These are phyloP conservation scores for Druon quercuslanigerum DNA, from an alignment of 1,140 invertebrate genomes.

Conservation along the genomic window DNA sequence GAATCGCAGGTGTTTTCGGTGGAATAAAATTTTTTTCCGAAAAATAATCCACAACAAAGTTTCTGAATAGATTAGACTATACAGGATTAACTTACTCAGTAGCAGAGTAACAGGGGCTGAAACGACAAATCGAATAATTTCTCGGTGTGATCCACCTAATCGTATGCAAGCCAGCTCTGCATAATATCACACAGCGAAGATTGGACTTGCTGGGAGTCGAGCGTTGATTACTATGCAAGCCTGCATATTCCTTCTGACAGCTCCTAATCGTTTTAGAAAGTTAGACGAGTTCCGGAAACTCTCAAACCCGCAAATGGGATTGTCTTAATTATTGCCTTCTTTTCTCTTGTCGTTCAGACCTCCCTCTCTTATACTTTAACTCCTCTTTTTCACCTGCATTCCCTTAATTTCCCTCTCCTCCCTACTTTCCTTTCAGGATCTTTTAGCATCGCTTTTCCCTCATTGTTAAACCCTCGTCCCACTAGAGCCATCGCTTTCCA, in stretches of 20 bases:
- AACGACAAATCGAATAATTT: conserved; percentile 55
- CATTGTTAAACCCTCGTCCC: no score
- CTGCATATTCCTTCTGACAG: conserved; percentile 50
- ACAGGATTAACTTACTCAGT: conserved; percentile 9
- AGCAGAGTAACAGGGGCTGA: conserved; percentile 34
- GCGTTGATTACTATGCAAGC: conserved; percentile 48
- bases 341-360: no score
- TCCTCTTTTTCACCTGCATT: no score
- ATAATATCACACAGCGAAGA: conserved; percentile 23
- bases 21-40: background rate
- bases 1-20: no score
- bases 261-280: conserved; percentile 52
- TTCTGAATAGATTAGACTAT: background rate
- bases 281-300: conserved; percentile 18
- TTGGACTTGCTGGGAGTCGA: conserved; percentile 34
- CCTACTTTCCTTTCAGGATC: no score
- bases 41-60: background rate
- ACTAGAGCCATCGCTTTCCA: no score
- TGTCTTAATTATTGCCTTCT: background rate
- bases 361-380: no score
- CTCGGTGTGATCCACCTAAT: conserved; percentile 48
- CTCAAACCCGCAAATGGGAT: background rate
- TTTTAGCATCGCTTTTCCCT: no score
- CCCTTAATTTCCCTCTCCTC: no score
- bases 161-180: conserved; percentile 43